phyloP scores from a whole-genome alignment of 2,797 vertebrate species.

The Orestias chungarensis region DNA sequence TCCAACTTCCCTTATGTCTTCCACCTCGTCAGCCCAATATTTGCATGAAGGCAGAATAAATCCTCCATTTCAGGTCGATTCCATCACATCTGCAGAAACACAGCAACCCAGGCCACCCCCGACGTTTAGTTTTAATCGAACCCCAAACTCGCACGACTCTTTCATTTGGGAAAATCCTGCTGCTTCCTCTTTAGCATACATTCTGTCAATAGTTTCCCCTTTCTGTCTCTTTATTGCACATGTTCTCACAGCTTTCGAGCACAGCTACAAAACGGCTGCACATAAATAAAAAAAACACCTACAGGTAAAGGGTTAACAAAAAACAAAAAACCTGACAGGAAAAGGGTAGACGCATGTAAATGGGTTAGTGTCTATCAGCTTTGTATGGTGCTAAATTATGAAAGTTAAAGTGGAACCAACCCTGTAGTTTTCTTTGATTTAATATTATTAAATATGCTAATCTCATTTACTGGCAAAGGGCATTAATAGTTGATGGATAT shows the following conservation, averaged over 20 bases:
- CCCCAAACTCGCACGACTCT: background rate
- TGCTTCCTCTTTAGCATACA: conserved; percentile 41
- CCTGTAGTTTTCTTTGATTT: too few species aligned
- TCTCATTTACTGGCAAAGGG: background rate
- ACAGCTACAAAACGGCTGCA: conserved; percentile 18
- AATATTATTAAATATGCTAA: background rate
- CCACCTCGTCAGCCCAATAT: background rate
- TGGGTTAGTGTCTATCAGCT: background rate
- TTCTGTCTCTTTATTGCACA: conserved; percentile 13
- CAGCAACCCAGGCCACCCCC: background rate
- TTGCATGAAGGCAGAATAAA: conserved; percentile 7
- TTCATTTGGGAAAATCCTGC: conserved; percentile 37
- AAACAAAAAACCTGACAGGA: background rate
- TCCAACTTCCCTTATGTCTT: conserved; percentile 31
- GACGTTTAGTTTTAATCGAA: conserved; percentile 14
- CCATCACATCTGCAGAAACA: background rate
- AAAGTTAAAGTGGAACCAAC: too few species aligned
- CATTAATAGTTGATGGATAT: background rate
- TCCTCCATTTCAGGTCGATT: background rate
- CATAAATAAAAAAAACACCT: background rate
- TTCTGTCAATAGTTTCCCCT: conserved; percentile 37
- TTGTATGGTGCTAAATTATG: too few species aligned
- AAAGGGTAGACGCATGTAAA: background rate
- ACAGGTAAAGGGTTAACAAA: background rate
- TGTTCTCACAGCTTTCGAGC: background rate